A percentile compares a stretch with the other conserved stretches of the same genome.
Conservation (phyloP, 2,797 vertebrate species). For the Enteromius afrohamiltoni region DNA sequence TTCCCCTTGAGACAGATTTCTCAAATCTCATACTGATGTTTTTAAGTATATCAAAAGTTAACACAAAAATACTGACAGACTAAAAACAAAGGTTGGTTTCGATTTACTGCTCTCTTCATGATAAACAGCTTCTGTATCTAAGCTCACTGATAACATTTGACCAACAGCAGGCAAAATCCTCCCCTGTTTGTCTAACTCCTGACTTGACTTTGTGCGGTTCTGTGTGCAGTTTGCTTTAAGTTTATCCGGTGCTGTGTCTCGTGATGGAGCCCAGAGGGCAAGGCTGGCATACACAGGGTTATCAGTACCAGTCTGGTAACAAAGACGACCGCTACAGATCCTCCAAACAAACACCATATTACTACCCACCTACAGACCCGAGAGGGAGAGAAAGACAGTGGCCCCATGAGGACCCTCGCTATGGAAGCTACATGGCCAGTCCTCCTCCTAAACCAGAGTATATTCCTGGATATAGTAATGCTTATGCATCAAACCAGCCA, state of each 20-base stretch:
- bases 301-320: conserved; percentile 58
- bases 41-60: background rate
- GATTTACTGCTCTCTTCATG: background rate
- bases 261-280: conserved; percentile 72
- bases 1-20: background rate
- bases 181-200: background rate
- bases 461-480: conserved; percentile 54
- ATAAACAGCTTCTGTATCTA: conserved; percentile 11
- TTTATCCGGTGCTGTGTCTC: background rate
- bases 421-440: conserved; percentile 55
- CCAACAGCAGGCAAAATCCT: background rate
- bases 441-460: conserved; percentile 61
- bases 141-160: conserved; percentile 30
- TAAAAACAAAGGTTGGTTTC: conserved; percentile 16
- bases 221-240: conserved; percentile 8
- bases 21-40: background rate
- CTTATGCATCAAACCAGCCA: conserved; percentile 56
- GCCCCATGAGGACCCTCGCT: conserved; percentile 61
- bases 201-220: conserved; percentile 3
- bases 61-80: background rate
- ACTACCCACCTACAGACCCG: conserved; percentile 55
- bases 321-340: conserved; percentile 64
- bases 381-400: conserved; percentile 64
- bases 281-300: conserved; percentile 52
- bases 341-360: conserved; percentile 58